Evolutionary conservation across 2,888 invertebrate species (phyloP), one percentile per base, ranked within the genome.

Genomic region (Calameuta idolon): DNA sequence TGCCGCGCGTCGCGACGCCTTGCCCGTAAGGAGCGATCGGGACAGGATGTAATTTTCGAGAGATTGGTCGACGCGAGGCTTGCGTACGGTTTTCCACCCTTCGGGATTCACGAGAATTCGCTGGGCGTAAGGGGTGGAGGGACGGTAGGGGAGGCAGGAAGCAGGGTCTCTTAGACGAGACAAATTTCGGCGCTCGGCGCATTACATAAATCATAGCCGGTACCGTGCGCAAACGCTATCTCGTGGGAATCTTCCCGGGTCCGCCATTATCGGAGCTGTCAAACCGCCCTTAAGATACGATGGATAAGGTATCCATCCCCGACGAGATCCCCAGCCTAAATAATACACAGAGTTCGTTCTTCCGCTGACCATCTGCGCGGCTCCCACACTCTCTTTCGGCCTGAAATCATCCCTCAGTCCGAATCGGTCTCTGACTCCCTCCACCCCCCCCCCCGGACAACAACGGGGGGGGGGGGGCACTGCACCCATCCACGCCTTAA

Each of bases 151-250:
- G 15, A 30, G 30, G 30, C 5, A 30, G 31, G 71, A 30, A 30
- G 30, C 3, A 34, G 23, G 23, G 23, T 55, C 55, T 55, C 23
- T 55, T 23, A 23, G 55, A 75, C 79, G 75, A 80, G 85, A 83
- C 85, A 86, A 85, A 86, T 86, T 85, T 81, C 79, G 78, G 78
- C 80, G 77, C 77, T 81, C 82, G 76, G 76, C 34, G 77, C 35
- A 73, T 77, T 75, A 69, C 74, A 76, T 85, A 79, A 83, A 86
- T 85, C 85, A 83, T 81, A 68, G 34, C 69, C 12, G 40, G 73
- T 73, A 69, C 34, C 68, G 74, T 69, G 69, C 11, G 33, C 33
- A 15, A 30, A 31, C 35, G 37, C 11, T 73, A 34, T 73, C 74
- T 40, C 74, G 74, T 34, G 74, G 37, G 74, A 35, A 74, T 74